A percentile compares a stretch with the other conserved stretches of the same genome.
phyloP scores from a whole-genome alignment of 1,140 invertebrate species.

The Zaprionus camerounensis region DNA sequence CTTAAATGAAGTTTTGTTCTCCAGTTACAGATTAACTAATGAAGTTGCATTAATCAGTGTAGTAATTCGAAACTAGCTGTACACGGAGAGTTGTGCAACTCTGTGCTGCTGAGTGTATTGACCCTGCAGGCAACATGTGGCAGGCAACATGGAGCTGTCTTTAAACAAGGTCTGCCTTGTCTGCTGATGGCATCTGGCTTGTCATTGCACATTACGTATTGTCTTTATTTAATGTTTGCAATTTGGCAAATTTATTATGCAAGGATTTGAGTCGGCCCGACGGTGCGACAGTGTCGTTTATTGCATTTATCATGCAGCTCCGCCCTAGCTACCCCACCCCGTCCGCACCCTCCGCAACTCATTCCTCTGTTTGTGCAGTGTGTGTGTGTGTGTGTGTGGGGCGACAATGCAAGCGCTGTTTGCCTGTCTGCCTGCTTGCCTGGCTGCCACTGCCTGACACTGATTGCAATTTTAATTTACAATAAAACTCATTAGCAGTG shows the following conservation, averaged over 20 bases:
- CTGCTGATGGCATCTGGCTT: conserved; percentile 53
- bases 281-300: conserved; percentile 72
- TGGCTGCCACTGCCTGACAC: conserved; percentile 69
- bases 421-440: conserved; percentile 15
- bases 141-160: conserved; percentile 28
- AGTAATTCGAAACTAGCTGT: not conserved
- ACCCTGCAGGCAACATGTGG: conserved; percentile 53
- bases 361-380: not conserved
- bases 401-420: conserved; percentile 33
- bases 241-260: conserved; percentile 82
- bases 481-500: conserved; percentile 83
- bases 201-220: conserved; percentile 68
- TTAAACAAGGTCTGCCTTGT: conserved; percentile 34
- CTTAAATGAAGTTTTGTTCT: not conserved
- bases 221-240: conserved; percentile 83
- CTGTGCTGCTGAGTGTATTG: conserved; percentile 32
- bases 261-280: conserved; percentile 71
- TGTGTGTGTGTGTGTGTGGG: conserved; percentile 18
- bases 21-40: conserved; percentile 1
- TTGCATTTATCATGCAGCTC: conserved; percentile 72
- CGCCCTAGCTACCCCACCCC: conserved; percentile 6
- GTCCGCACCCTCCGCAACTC: not conserved
- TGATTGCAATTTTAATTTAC: conserved; percentile 83
- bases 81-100: conserved; percentile 2
- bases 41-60: conserved; percentile 1